phyloP scores from a whole-genome alignment of 1,140 invertebrate species.

The Lucilia cuprina region DNA sequence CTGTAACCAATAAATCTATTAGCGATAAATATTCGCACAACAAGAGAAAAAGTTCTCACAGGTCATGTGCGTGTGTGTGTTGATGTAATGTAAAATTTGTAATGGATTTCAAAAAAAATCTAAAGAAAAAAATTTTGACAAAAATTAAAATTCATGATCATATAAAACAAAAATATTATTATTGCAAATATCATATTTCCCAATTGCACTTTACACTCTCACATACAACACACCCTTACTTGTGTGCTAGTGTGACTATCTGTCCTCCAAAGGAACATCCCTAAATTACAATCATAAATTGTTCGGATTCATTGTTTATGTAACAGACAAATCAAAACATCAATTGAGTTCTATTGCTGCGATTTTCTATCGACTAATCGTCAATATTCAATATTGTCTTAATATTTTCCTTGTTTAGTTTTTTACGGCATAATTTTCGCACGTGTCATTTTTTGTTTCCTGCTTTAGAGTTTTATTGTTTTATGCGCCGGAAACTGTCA shows the following conservation, averaged over 20 bases:
- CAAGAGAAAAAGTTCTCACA: conserved; percentile 19
- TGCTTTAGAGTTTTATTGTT: background rate
- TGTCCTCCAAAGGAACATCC: background rate
- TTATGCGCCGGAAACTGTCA: conserved; percentile 20
- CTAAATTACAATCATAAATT: background rate
- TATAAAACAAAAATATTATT: background rate
- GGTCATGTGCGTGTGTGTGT: background rate
- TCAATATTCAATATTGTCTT: background rate
- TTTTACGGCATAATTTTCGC: conserved; percentile 29
- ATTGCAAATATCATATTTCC: conserved; percentile 4
- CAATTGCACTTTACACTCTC: background rate
- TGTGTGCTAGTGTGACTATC: background rate
- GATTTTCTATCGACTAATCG: background rate
- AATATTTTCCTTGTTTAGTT: background rate
- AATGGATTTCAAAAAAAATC: conserved; percentile 24
- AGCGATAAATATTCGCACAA: conserved; percentile 9
- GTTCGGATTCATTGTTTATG: background rate
- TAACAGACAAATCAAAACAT: conserved; percentile 29
- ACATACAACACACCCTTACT: background rate
- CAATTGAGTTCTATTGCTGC: conserved; percentile 18
- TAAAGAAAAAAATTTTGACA: conserved; percentile 13
- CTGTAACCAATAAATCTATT: conserved; percentile 29
- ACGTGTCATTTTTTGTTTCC: conserved; percentile 9
- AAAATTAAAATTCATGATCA: background rate
- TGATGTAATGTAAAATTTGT: background rate